phyloP scores from a whole-genome alignment of 2,113 vertebrate species.

The Heteronetta atricapilla region DNA sequence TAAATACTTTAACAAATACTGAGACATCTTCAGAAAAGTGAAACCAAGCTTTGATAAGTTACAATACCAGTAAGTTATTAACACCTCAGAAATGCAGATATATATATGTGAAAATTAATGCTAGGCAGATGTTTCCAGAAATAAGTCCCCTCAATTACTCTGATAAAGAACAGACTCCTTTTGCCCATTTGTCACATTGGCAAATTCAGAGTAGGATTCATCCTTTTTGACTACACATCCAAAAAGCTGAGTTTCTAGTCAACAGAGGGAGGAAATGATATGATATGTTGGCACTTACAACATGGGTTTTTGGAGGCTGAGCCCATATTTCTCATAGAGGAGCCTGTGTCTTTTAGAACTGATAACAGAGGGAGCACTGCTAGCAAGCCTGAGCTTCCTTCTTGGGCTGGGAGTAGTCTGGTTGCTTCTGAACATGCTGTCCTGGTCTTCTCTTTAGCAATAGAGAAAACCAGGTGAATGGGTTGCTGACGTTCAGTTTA shows the following conservation, averaged over 20 bases:
- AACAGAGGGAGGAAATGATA: neutral
- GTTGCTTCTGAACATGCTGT: rapidly evolving
- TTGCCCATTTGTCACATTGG: neutral
- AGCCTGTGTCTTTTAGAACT: neutral
- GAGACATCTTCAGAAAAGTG: neutral
- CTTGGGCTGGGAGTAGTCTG: neutral
- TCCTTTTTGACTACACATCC: neutral
- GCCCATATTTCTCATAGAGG: neutral
- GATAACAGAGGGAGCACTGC: neutral
- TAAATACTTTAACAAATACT: neutral
- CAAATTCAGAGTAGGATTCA: neutral
- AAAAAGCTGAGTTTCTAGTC: neutral
- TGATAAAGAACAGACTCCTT: neutral
- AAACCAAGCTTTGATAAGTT: neutral
- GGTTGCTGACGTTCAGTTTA: neutral
- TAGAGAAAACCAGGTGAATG: neutral
- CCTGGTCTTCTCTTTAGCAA: neutral
- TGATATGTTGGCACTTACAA: rapidly evolving
- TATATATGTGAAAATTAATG: neutral
- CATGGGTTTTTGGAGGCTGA: neutral
- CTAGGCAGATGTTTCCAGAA: neutral
- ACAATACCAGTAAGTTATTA: slow-evolving; percentile 4
- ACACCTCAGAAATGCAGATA: neutral
- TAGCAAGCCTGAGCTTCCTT: neutral
- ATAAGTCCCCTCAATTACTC: neutral